Evolutionary conservation across 1,140 invertebrate genomes (phyloP).

Genomic region (Sitophilus oryzae): DNA sequence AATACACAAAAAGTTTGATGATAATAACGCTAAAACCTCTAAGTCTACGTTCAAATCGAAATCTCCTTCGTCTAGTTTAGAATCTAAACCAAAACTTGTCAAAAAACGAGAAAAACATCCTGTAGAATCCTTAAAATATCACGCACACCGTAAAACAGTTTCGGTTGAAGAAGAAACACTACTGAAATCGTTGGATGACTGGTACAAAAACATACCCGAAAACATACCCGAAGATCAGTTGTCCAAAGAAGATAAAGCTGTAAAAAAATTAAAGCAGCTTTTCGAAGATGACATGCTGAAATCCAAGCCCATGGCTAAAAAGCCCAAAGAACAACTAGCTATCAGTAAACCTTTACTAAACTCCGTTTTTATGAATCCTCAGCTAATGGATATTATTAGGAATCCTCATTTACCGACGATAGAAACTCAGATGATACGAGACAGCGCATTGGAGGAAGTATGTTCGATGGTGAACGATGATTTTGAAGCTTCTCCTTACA

Average conservation of each 20-base stretch:
- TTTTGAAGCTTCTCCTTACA: not conserved
- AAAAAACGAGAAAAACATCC: constrained; percentile 25
- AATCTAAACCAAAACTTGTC: constrained; percentile 14
- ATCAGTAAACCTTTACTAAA: constrained; percentile 38
- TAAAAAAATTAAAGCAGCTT: constrained; percentile 34
- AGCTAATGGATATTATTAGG: constrained; percentile 28
- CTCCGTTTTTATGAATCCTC: constrained; percentile 37
- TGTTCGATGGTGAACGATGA: constrained; percentile 1
- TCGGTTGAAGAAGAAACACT: constrained; percentile 35
- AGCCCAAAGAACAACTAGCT: constrained; percentile 33
- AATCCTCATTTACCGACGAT: constrained; percentile 26
- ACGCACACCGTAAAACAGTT: constrained; percentile 21
- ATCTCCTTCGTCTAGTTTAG: no score
- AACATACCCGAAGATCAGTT: constrained; percentile 30
- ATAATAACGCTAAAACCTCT: constrained; percentile 8
- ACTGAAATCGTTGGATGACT: constrained; percentile 27
- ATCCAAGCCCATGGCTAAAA: constrained; percentile 32
- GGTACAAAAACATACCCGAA: constrained; percentile 35
- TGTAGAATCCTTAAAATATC: not conserved
- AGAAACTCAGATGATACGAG: constrained; percentile 10
- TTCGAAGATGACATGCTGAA: constrained; percentile 31
- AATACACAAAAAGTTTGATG: no score
- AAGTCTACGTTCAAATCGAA: constrained; percentile 14
- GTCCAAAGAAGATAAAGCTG: constrained; percentile 31
- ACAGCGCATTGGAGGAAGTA: constrained; percentile 19